These are phyloP conservation scores for Henricia sp. DNA, from an alignment of 53 echinoderm and acorn worm genomes.

Conservation along the genomic window DNA sequence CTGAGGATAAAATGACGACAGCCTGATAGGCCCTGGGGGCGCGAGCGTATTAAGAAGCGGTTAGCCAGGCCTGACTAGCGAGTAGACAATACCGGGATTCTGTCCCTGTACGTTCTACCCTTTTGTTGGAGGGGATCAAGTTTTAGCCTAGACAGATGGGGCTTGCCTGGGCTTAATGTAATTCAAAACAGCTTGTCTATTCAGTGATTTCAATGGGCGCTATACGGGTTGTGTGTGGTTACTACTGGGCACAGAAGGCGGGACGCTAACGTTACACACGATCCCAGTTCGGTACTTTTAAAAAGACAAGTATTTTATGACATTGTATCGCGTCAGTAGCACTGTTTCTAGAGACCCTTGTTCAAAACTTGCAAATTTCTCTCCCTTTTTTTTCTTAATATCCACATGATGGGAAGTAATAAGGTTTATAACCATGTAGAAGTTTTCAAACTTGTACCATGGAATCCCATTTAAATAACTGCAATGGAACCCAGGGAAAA, in stretches of 20 bases:
- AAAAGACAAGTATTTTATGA: too few species aligned
- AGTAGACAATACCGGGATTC: constrained; percentile 27
- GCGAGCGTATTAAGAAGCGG: constrained; percentile 34
- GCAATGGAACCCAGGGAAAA: too few species aligned
- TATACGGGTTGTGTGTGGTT: neutral
- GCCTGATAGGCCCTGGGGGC: constrained; percentile 18
- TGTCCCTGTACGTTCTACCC: too few species aligned
- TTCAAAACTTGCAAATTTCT: too few species aligned
- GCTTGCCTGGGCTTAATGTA: constrained; percentile 14
- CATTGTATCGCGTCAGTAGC: too few species aligned
- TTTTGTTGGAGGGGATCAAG: constrained; percentile 28
- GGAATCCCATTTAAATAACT: too few species aligned
- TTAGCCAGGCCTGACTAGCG: constrained; percentile 53
- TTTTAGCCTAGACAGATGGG: constrained; percentile 45
- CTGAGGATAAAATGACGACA: neutral
- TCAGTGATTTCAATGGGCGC: neutral
- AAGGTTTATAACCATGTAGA: too few species aligned
- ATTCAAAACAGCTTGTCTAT: constrained; percentile 32
- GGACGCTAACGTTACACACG: constrained; percentile 8
- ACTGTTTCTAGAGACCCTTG: too few species aligned
- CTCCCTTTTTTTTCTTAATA: too few species aligned
- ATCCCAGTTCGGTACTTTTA: too few species aligned
- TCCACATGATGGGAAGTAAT: too few species aligned
- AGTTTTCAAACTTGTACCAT: too few species aligned
- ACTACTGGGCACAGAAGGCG: constrained; percentile 1